A percentile compares a stretch with the other conserved stretches of the same genome.
Conservation (phyloP, 2,797 vertebrate species). For the Lates japonicus region DNA sequence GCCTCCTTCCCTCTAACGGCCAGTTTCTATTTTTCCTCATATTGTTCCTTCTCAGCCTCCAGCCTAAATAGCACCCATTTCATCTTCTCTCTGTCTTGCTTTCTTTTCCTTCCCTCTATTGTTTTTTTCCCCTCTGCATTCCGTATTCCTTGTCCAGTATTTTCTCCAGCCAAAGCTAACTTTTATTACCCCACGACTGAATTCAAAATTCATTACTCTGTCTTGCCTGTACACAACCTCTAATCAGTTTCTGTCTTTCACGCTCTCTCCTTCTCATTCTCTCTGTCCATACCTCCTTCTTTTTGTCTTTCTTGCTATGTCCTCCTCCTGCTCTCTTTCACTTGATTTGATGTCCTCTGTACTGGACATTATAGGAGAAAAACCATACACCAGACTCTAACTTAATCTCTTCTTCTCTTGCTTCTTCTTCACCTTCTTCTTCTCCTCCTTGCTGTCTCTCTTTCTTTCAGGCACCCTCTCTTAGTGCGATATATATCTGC, state of each 20-base stretch:
- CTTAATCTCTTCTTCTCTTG: slow-evolving; percentile 55
- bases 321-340: slow-evolving; percentile 23
- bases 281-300: slow-evolving; percentile 36
- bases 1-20: slow-evolving; percentile 67
- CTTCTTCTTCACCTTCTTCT: slow-evolving; percentile 49
- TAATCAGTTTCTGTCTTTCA: slow-evolving; percentile 54
- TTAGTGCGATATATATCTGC: slow-evolving; percentile 82
- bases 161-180: slow-evolving; percentile 70
- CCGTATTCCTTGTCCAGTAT: slow-evolving; percentile 56
- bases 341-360: slow-evolving; percentile 52
- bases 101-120: slow-evolving; percentile 58
- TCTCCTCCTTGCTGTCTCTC: slow-evolving; percentile 64
- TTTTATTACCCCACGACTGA: slow-evolving; percentile 72
- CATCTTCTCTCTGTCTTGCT: slow-evolving; percentile 71
- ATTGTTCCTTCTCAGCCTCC: slow-evolving; percentile 80
- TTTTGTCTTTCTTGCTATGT: slow-evolving; percentile 16
- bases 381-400: slow-evolving; percentile 49
- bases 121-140: slow-evolving; percentile 37
- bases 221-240: slow-evolving; percentile 54
- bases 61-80: slow-evolving; percentile 82
- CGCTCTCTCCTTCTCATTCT: slow-evolving; percentile 12
- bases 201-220: slow-evolving; percentile 74
- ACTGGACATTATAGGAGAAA: slow-evolving; percentile 42
- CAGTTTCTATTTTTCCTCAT: slow-evolving; percentile 76
- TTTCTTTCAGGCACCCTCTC: slow-evolving; percentile 83